These are phyloP conservation scores for Xestia ashworthii DNA, from an alignment of 2,888 invertebrate species.

Conservation along the genomic window DNA sequence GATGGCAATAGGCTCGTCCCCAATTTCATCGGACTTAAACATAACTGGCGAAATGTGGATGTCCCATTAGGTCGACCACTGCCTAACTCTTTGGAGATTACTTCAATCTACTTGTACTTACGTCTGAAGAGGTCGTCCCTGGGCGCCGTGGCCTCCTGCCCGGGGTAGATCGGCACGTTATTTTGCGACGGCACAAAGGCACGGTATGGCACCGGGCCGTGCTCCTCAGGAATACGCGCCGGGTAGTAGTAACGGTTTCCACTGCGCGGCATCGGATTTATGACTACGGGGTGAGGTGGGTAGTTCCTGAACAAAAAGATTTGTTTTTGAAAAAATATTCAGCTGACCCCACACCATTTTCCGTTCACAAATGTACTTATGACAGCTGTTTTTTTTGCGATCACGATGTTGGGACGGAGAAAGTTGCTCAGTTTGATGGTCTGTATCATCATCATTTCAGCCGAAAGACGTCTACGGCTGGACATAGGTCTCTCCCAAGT, in stretches of 20 bases:
- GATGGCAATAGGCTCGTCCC: not conserved
- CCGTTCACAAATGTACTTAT: not conserved
- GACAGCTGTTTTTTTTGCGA: not conserved
- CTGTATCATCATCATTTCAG: too few relatives aligned
- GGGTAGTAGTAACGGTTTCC: conserved; percentile 46
- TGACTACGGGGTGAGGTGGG: conserved; percentile 48
- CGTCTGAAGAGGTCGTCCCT: conserved; percentile 55
- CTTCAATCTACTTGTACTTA: conserved; percentile 35
- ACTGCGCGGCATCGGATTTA: conserved; percentile 44
- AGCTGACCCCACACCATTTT: not conserved
- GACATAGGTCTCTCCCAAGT: too few relatives aligned
- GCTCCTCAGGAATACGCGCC: conserved; percentile 48
- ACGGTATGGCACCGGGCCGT: conserved; percentile 34
- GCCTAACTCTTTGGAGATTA: too few relatives aligned
- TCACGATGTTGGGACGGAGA: not conserved
- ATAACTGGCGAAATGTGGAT: not conserved
- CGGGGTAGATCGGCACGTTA: conserved; percentile 42
- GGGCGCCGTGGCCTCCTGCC: conserved; percentile 25
- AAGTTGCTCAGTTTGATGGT: not conserved
- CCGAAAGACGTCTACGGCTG: too few relatives aligned
- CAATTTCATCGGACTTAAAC: not conserved
- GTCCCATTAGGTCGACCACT: not conserved
- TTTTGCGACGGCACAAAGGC: conserved; percentile 31
- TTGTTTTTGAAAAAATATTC: not conserved
- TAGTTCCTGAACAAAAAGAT: conserved; percentile 33